These are phyloP conservation scores for Odontocerum albicorne DNA, from an alignment of 2,888 invertebrate genomes.

Conservation along the genomic window DNA sequence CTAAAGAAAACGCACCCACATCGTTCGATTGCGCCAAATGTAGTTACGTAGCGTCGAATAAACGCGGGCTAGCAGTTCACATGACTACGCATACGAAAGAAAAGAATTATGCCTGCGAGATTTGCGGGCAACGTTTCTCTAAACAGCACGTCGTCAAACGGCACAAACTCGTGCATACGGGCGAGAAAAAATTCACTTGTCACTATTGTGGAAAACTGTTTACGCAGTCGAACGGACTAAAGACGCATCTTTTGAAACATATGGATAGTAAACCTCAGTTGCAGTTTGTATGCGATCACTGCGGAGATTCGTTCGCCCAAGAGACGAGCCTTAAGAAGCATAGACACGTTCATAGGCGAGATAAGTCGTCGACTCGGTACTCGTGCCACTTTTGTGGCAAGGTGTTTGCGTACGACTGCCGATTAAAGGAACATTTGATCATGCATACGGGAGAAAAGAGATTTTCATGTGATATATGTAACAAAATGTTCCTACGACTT, in stretches of 20 bases:
- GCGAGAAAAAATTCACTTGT: background rate
- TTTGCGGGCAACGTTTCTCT: background rate
- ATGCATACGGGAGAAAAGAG: background rate
- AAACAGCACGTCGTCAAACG: background rate
- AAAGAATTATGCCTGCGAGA: background rate
- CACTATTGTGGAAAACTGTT: background rate
- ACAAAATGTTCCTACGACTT: background rate
- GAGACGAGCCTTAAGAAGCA: background rate
- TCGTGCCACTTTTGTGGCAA: background rate
- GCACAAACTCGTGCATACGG: background rate
- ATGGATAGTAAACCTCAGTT: background rate
- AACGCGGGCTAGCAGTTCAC: background rate
- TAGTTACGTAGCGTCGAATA: background rate
- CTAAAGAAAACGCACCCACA: too few species aligned
- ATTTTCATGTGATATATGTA: background rate
- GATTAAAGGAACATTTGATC: background rate
- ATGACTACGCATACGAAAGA: background rate
- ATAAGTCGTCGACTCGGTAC: background rate
- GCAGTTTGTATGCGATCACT: background rate
- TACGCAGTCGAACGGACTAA: background rate
- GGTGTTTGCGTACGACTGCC: background rate
- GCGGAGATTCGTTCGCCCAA: background rate
- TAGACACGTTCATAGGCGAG: background rate
- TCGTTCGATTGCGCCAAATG: background rate
- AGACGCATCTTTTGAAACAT: background rate